Evolutionary conservation across 2,113 vertebrate genomes (phyloP).

Genomic region (Lutjanus erythropterus): DNA sequence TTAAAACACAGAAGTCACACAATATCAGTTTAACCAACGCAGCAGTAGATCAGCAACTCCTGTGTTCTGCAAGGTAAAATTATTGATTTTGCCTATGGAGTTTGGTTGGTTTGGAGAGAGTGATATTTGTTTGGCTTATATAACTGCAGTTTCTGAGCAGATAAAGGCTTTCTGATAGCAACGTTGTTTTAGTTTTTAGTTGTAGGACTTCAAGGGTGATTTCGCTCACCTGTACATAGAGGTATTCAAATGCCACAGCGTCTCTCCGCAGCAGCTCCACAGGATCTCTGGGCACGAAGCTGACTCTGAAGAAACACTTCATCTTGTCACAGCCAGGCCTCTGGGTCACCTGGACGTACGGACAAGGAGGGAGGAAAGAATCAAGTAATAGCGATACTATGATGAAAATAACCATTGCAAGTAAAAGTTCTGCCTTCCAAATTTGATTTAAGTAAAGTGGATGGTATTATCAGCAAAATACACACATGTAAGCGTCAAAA

Average conservation of each 20-base stretch:
- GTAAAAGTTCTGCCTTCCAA: no score
- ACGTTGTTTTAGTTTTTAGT: not conserved
- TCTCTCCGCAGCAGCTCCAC: constrained; percentile 96
- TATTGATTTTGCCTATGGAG: no score
- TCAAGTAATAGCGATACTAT: not conserved
- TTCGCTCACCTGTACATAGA: constrained; percentile 92
- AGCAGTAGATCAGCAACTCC: no score
- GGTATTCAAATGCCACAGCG: constrained; percentile 97
- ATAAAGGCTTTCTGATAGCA: no score
- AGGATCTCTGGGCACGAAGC: constrained; percentile 96
- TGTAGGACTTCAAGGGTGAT: not conserved
- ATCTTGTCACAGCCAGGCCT: constrained; percentile 95
- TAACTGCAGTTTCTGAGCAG: no score
- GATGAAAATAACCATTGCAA: not conserved
- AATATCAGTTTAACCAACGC: no score
- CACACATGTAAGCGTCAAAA: not conserved
- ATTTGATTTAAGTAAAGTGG: no score
- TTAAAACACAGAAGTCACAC: no score
- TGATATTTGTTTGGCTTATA: no score
- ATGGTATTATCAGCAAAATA: not conserved
- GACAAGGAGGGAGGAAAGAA: not conserved
- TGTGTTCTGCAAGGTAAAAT: no score
- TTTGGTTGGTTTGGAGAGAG: no score
- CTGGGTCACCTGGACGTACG: constrained; percentile 91
- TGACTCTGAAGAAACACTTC: constrained; percentile 97